phyloP scores from a whole-genome alignment of 2,113 vertebrate genomes.

The Actinemys pallida region DNA sequence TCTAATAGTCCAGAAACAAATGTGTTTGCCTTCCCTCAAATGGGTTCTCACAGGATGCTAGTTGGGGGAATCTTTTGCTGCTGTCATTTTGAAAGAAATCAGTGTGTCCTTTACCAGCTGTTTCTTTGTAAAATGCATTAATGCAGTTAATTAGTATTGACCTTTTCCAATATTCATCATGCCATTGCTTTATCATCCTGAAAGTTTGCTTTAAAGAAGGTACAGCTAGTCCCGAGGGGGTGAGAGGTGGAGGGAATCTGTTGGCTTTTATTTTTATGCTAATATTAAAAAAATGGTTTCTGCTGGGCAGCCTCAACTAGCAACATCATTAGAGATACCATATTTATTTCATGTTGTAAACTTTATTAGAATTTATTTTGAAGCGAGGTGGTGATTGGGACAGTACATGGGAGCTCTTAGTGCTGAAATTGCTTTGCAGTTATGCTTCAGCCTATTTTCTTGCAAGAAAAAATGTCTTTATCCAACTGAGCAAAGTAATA shows the following conservation, averaged over 20 bases:
- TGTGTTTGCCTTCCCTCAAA: background rate
- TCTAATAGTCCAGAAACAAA: background rate
- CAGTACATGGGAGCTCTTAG: constrained; percentile 11
- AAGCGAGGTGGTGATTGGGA: background rate
- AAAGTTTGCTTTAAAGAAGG: constrained; percentile 66
- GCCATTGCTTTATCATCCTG: constrained; percentile 52
- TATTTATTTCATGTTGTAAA: constrained; percentile 60
- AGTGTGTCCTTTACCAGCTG: constrained; percentile 37
- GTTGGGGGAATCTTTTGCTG: background rate
- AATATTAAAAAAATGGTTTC: constrained; percentile 58
- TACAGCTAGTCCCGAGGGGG: constrained; percentile 43
- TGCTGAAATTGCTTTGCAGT: constrained; percentile 61
- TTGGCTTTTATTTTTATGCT: constrained; percentile 66
- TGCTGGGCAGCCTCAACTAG: constrained; percentile 49
- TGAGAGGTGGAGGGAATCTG: constrained; percentile 7
- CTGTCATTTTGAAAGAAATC: constrained; percentile 25
- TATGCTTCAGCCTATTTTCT: constrained; percentile 58
- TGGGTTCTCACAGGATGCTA: background rate
- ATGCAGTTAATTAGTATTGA: constrained; percentile 77
- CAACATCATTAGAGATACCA: constrained; percentile 24
- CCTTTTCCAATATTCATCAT: constrained; percentile 78
- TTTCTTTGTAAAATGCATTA: constrained; percentile 71
- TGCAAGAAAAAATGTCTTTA: constrained; percentile 58
- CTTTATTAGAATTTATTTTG: constrained; percentile 55
- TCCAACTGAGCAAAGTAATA: constrained; percentile 59